Base-by-base conservation (phyloP, 1,140 invertebrate genomes). In the Tribolium madens region DNA sequence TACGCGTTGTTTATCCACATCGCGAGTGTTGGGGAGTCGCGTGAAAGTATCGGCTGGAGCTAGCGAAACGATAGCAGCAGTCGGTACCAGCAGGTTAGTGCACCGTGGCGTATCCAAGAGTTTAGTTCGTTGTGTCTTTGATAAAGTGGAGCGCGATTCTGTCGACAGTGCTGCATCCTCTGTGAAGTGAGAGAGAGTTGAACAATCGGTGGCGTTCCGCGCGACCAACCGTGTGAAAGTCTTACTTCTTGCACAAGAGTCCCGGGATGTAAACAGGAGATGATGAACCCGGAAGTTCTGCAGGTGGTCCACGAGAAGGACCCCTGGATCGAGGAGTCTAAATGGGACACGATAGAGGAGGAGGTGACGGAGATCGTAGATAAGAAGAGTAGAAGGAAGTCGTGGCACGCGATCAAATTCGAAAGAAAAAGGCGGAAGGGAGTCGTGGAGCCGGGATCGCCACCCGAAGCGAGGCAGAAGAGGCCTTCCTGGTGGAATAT, bases 401-500 rank as follows among this genome's bases (percentile, higher is more conserved):
- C 93, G 0, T 93, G 93, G 88, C 91, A 94, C 82, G 91, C 93
- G 14, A 87, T 88, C 14, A 92, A 92, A 83, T 84, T 90, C 52
- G 91, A 92, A 81, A 85, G 90, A 79, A 93, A 90, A 85, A 88
- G 90, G 77, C 89, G 87, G 82, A 94, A 89, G 85, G 93, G 87
- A 79, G 89, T 87, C 84, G 89, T 85, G 81, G 89, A 89, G 83
- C 81, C 72, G 53, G 87, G 84, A 21, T 87, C 89, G 6, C 87
- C 88, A n/a, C 79, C 85, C 1, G 86, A 90, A 80, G 85, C 89
- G 1, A 88, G 93, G 12, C 92, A 94, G 83, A 94, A 94, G 82
- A 88, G 94, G 74, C 90, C 91, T 6, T 95, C 93, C 9, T 95
- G 94, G 94, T 95, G 93, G 93, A 94, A 94, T 83, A 92, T 94